Base-by-base conservation (phyloP, 2,113 vertebrate species). In the Todiramphus saurophagus region DNA sequence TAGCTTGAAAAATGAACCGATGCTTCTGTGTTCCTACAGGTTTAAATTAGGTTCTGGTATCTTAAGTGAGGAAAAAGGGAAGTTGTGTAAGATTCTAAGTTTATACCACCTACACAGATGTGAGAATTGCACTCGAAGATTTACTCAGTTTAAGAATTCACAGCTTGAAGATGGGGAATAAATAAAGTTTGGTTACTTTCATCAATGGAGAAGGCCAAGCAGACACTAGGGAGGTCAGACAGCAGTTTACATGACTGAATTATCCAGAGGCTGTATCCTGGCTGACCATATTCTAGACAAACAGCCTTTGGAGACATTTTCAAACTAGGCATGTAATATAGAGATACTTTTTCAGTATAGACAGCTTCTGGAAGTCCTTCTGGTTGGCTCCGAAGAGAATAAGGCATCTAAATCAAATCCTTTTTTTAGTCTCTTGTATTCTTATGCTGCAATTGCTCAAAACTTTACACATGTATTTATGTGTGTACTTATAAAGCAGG, bases 41-140 rank as follows among this genome's bases (percentile, higher is more conserved):
- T 95, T 88, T 74, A 90, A 91, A 76, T 85, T 68, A 60, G 12
- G 15, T 62, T 83, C 56, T 68, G 56, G 25, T 83, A 75, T 94
- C 30, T 83, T 55, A 78, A 89, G 48, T 78, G 64, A 92, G 18
- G 60, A 62, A 93, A 63, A 58, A 86, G 16, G 59, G 33, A 78
- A 87, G 18, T 74, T 83, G 25, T 39, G 10, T 68, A 60, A 66
- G n/a, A 55, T 70, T 74, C 31, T 70, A 74, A 24, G 41, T 90
- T 95, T 76, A 35, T 80, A 28, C 5, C 31, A 67, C 39, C 41
- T 93, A 19, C 0, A 0, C 8, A 64, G 94, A 27, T 0, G 1
- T 56, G 58, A 68, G 68, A 72, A 60, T 43, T 58, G 41, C 35
- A 77, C 58, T 72, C 19, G 78, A 28, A 80, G 82, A 62, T 53